Evolutionary conservation across 1,140 invertebrate genomes (phyloP).

Genomic region (Rhopalosiphum padi): DNA sequence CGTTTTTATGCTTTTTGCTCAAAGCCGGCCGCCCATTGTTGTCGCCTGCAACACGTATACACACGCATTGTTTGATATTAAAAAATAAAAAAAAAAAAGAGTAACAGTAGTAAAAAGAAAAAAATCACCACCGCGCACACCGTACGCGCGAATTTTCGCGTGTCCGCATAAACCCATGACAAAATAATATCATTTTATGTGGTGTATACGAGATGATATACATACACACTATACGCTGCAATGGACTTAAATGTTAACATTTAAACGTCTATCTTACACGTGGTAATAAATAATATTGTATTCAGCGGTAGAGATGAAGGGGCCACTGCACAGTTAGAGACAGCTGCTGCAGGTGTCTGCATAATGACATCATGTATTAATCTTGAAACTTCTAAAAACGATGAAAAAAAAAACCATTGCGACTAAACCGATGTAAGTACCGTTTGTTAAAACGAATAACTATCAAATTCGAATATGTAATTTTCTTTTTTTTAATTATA

Average conservation of each 20-base stretch:
- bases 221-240: no score
- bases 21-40: slow-evolving; percentile 42
- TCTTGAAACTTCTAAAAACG: not conserved
- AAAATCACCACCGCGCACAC: not conserved
- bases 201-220: not conserved
- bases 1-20: slow-evolving; percentile 47
- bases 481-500: not conserved
- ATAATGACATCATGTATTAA: not conserved
- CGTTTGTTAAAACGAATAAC: not conserved
- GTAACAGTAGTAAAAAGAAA: not conserved
- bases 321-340: not conserved
- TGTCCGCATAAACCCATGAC: not conserved
- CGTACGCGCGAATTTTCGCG: not conserved
- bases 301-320: not conserved
- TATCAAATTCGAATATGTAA: not conserved
- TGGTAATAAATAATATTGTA: not conserved
- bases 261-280: not conserved
- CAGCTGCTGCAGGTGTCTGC: not conserved
- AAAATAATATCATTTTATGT: not conserved
- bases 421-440: not conserved
- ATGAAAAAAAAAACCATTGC: not conserved
- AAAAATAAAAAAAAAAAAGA: not conserved
- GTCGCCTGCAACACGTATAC: slow-evolving; percentile 43
- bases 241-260: not conserved
- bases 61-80: slow-evolving; percentile 31